These are phyloP conservation scores for Trissolcus japonicus DNA, from an alignment of 2,888 invertebrate species.

Conservation along the genomic window DNA sequence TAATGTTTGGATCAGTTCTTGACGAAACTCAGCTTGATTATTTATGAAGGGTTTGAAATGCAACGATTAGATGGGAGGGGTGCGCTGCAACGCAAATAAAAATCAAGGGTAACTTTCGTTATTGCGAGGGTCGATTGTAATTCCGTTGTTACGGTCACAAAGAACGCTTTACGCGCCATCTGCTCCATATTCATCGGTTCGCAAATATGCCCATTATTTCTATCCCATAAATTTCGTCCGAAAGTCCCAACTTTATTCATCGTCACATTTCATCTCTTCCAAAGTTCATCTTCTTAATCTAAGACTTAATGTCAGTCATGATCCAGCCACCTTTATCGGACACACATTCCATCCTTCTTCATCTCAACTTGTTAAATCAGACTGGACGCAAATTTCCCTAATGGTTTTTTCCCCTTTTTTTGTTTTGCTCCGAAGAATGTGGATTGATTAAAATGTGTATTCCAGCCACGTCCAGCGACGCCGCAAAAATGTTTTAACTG, in stretches of 20 bases:
- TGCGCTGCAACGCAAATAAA: conserved; percentile 15
- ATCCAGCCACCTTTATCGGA: background rate
- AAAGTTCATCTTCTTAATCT: background rate
- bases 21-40: conserved; percentile 52
- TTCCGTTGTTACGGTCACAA: conserved; percentile 40
- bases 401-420: too few species aligned
- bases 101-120: conserved; percentile 39
- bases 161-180: conserved; percentile 56
- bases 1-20: conserved; percentile 29
- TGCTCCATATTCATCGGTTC: conserved; percentile 52
- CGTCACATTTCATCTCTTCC: background rate
- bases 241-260: background rate
- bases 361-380: too few species aligned
- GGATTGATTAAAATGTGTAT: conserved; percentile 45
- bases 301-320: background rate
- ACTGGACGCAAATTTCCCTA: too few species aligned
- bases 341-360: too few species aligned
- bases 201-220: conserved; percentile 43
- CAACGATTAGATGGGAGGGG: conserved; percentile 47
- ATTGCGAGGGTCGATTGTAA: conserved; percentile 32
- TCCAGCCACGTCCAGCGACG: conserved; percentile 58
- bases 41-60: conserved; percentile 62
- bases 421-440: conserved; percentile 17
- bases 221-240: conserved; percentile 24
- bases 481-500: conserved; percentile 58